Base-by-base conservation (phyloP, 2,888 invertebrate genomes). In the Abscondita cerata region DNA sequence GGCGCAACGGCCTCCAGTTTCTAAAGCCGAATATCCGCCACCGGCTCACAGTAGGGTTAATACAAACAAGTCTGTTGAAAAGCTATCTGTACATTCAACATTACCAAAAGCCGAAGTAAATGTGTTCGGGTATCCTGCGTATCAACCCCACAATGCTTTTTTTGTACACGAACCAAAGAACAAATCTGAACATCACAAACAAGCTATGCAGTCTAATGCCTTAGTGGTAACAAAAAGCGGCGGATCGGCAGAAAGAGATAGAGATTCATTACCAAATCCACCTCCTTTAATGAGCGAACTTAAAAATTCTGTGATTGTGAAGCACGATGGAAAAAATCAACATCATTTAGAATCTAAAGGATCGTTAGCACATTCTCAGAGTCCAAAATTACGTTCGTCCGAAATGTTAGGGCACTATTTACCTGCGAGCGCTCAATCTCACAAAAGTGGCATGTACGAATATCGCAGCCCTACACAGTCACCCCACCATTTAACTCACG, bases 251-350 rank as follows among this genome's bases (percentile, higher is more conserved):
- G 77, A 76, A n/a, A 65, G 75, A 62, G 76, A 76, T 44, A 62
- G 76, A 62, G 78, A 78, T 50, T 66, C 80, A 53, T 79, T 89
- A 57, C 86, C 87, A 61, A 89, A 88, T 66, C 88, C 88, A 13
- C 88, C 89, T 53, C 87, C 89, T 3, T 80, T 90, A 59, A 83
- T 89, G 69, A 85, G 87, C 71, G 91, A 91, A 78, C 81, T 84
- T 72, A 90, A 90, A 78, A 89, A 86, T 78, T 88, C 90, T 74
- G 91, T 91, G 76, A 91, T 91, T 78, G 91, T 91, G 64, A 91
- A 91, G 76, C 90, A 91, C 78, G 91, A 90, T 73, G 86, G 86
- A 54, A 88, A 89, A 77, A 81, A 81, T 59, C 76, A 80, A 4
- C 86, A 86, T 73, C 86, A 86, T 75, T 76, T 87, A 62, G 87